Evolutionary conservation across 2,113 vertebrate species (phyloP), one percentile per base, ranked within the genome.

Genomic region (Psilopogon haemacephalus): DNA sequence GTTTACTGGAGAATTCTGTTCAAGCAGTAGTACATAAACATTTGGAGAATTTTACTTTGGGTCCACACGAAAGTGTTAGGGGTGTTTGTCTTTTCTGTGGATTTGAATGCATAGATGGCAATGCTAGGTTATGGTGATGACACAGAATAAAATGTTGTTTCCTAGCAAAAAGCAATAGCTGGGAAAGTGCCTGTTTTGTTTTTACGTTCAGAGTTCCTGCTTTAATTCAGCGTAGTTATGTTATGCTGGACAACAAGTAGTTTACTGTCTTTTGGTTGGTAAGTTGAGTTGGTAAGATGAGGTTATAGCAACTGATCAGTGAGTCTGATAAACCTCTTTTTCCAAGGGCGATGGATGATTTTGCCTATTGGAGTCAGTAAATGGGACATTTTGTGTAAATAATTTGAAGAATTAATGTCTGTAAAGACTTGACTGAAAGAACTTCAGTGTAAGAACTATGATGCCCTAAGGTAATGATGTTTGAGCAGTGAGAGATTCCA

Each of bases 361-460:
- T 69, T 21, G 11, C 3, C 1, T 38, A 3, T 28, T 2, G 0
- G n/a, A 75, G 28, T 55, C 1, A 1, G 10, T 37, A 83, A 13
- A 15, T 58, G 58, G 42, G 63, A 28, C 44, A 9, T 42, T 59
- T 62, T 33, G 8, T 27, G 23, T 71, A 59, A 33, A 8, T 37
- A 52, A 33, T 59, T 77, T 3, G 11, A 80, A 68, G 32, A 50
- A 33, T 33, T 65, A 28, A 48, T 59, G 48, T 4, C 23, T 52
- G 3, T 46, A 48, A 82, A 84, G 69, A 42, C 24, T 21, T 48
- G n/a, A 28, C 32, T 2, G 3, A 21, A 55, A 70, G 50, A 84
- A 58, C 15, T 35, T 44, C n/a, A 5, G 15, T 16, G 6, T 50
- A 44, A 80, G 40, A 76, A 63, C 6, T 50, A 7, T 13, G 48